Evolutionary conservation across 1,140 invertebrate genomes (phyloP).

Genomic region (Zaprionus capensis): DNA sequence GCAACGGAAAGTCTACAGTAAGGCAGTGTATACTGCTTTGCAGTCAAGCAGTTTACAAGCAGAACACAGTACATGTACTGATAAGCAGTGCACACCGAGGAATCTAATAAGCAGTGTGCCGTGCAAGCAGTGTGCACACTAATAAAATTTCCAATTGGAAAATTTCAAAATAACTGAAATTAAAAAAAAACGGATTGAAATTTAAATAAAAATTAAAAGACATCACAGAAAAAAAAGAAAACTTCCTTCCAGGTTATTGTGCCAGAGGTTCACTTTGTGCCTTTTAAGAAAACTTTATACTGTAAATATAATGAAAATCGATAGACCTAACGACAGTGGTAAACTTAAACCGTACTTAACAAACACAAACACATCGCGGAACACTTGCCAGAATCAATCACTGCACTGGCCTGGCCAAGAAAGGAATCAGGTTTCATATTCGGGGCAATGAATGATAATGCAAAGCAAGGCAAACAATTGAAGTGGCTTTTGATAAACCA

Average conservation of each 20-base stretch:
- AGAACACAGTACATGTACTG: background rate
- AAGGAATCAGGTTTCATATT: constrained; percentile 50
- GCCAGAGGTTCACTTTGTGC: background rate
- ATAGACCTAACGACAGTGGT: background rate
- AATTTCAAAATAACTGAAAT: background rate
- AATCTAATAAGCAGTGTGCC: background rate
- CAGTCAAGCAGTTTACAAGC: background rate
- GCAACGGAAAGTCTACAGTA: background rate
- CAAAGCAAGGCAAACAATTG: constrained; percentile 69
- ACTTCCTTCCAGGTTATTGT: background rate
- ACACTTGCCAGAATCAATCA: constrained; percentile 55
- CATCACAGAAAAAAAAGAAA: too few species aligned
- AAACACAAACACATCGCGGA: constrained; percentile 33
- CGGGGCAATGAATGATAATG: constrained; percentile 63
- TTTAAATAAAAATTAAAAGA: background rate
- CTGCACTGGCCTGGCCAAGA: background rate
- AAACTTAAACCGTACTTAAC: constrained; percentile 1
- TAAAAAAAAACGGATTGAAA: background rate
- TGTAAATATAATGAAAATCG: background rate
- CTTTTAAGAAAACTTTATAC: background rate
- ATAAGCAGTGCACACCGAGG: constrained; percentile 1
- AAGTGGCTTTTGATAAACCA: constrained; percentile 83
- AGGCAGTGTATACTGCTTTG: constrained; percentile 8
- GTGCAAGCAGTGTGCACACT: constrained; percentile 10
- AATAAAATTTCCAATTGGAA: background rate